Evolutionary conservation across 2,888 invertebrate genomes (phyloP).

Genomic region (Lapara coniferarum): DNA sequence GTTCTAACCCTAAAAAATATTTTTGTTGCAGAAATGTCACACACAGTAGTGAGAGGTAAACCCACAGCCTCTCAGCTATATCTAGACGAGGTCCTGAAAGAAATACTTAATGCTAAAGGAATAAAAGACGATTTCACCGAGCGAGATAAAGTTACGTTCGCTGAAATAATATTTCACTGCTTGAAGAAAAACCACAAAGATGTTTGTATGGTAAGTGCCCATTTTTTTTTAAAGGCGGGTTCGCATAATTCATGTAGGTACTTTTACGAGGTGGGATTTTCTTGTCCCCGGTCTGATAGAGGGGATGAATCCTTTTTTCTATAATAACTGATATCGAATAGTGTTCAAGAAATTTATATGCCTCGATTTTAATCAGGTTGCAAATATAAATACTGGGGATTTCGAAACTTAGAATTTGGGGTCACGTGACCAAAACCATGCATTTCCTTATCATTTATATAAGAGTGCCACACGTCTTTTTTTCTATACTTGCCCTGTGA

Average conservation of each 20-base stretch:
- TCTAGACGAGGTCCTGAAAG: conserved; percentile 49
- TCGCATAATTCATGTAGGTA: neutral
- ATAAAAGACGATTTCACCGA: conserved; percentile 22
- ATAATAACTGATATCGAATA: too few species aligned
- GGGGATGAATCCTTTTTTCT: too few species aligned
- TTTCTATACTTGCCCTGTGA: too few species aligned
- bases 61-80: conserved; percentile 50
- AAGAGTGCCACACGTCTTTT: too few species aligned
- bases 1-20: neutral
- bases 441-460: too few species aligned
- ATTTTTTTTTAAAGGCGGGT: neutral
- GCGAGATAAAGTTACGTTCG: conserved; percentile 41
- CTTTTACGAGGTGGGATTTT: neutral
- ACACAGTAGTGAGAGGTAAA: conserved; percentile 48
- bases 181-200: conserved; percentile 40
- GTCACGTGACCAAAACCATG: too few species aligned
- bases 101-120: conserved; percentile 36
- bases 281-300: too few species aligned
- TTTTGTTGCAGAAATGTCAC: conserved; percentile 48
- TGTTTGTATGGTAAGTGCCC: conserved; percentile 46
- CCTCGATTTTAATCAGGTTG: too few species aligned
- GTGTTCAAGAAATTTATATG: too few species aligned
- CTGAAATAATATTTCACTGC: conserved; percentile 49
- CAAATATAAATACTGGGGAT: too few species aligned
- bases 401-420: too few species aligned